Evolutionary conservation across 2,797 vertebrate genomes (phyloP), one percentile per base, ranked within the genome.

Genomic region (Sebastes nivosus): DNA sequence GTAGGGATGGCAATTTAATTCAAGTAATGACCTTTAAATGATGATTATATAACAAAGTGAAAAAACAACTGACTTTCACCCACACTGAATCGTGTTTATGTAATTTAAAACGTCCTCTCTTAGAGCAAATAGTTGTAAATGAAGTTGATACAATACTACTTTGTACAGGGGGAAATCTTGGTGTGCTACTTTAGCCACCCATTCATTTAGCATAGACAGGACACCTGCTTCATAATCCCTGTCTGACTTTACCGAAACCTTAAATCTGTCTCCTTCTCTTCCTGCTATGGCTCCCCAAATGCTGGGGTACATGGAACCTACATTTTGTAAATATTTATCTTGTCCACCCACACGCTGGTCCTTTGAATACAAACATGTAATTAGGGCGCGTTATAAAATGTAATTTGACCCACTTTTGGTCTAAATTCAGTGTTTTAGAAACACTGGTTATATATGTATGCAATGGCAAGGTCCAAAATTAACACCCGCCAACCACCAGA

Each of bases 41-140:
- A 52, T 57, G 65, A 59, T 83, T 81, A 78, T 65, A 27, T 67
- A 75, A 83, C 29, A 55, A 57, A 36, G 24, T 30, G 27, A 27
- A 55, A 38, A 22, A 34, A 32, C 2, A 34, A 59, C 5, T 38
- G 29, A 58, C 22, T 63, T 65, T 57, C 20, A 42, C 34, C 64
- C 8, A 50, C 13, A 42, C 30, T 64, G 77, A 80, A 34, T 77
- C 8, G 25, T 58, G 24, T 76, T 71, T 65, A 67, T 67, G 24
- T 70, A 24, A 67, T 75, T 57, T 25, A 72, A 54, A 70, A 69
- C 59, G n/a, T 60, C 1, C 27, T 20, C 27, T 2, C 1, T 61
- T 29, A 30, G 52, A 36, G 18, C 3, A 61, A 55, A 36, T 16
- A 61, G 29, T 46, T 42, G 10, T 34, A 29, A 50, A 0, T 2